Evolutionary conservation across 2,888 invertebrate genomes (phyloP).

Genomic region (Pilophorus perplexus): DNA sequence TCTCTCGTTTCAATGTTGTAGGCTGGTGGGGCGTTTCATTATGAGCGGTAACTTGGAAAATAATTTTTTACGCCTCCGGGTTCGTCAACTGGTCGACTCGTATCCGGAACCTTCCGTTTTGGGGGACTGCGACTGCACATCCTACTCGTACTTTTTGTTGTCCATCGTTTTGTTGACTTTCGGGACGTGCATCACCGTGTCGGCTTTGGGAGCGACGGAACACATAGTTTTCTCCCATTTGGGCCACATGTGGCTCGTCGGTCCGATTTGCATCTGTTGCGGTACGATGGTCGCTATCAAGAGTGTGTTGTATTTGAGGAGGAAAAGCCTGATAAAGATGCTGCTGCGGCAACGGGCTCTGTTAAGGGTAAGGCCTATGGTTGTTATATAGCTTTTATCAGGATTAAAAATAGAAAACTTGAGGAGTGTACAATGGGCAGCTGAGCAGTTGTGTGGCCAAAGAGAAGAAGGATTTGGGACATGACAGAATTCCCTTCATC

Average conservation of each 20-base stretch:
- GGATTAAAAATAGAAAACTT: too few relatives aligned
- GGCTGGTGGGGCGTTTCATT: too few relatives aligned
- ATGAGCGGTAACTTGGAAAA: slow-evolving; percentile 28
- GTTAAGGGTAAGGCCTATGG: slow-evolving; percentile 60
- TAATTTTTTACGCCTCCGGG: slow-evolving; percentile 36
- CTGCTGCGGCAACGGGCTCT: slow-evolving; percentile 63
- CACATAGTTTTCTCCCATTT: slow-evolving; percentile 54
- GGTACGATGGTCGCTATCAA: slow-evolving; percentile 69
- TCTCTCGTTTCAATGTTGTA: too few relatives aligned
- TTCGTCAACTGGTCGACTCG: slow-evolving; percentile 42
- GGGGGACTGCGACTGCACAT: slow-evolving; percentile 65
- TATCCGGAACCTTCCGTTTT: slow-evolving; percentile 54
- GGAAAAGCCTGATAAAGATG: slow-evolving; percentile 66
- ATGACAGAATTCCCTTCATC: too few relatives aligned
- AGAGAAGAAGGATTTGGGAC: too few relatives aligned
- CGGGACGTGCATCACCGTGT: slow-evolving; percentile 63
- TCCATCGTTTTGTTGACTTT: slow-evolving; percentile 63
- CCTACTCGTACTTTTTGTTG: slow-evolving; percentile 63
- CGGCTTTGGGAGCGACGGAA: slow-evolving; percentile 61
- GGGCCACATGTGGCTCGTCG: slow-evolving; percentile 68
- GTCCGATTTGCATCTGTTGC: slow-evolving; percentile 66
- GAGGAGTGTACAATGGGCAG: too few relatives aligned
- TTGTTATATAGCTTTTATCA: too few relatives aligned
- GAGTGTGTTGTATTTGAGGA: slow-evolving; percentile 63
- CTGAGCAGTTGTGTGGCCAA: too few relatives aligned